Percentiles rank a stretch among this genome's conserved stretches.
phyloP scores from a whole-genome alignment of 2,113 vertebrate genomes.

The Pteronura brasiliensis region DNA sequence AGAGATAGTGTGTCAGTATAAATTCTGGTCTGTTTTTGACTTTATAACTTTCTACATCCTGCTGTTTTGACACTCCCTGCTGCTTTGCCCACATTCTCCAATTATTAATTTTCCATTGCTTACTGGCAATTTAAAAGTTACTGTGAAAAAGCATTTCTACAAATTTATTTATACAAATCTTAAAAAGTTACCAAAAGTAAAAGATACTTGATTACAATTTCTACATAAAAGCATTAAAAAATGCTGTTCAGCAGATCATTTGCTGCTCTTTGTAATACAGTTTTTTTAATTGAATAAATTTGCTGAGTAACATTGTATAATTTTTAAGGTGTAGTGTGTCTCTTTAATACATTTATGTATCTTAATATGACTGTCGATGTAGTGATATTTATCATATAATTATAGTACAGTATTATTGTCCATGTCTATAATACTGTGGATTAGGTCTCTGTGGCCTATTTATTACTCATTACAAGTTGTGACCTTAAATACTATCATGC shows the following conservation, averaged over 20 bases:
- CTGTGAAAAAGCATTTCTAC: neutral
- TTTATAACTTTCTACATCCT: neutral
- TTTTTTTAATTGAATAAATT: neutral
- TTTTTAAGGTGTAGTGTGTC: neutral
- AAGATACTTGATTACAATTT: neutral
- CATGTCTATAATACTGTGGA: neutral
- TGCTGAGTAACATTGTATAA: neutral
- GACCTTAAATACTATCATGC: neutral
- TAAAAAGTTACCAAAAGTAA: slow-evolving; percentile 12
- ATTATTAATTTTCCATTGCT: neutral
- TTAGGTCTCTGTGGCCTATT: neutral
- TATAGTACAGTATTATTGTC: neutral
- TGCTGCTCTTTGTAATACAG: neutral
- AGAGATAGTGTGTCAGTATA: neutral
- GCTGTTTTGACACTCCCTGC: neutral
- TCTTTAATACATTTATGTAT: neutral
- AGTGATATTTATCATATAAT: neutral
- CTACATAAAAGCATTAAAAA: neutral
- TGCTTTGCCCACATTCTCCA: neutral
- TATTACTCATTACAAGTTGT: neutral
- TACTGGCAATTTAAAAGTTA: neutral
- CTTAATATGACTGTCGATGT: neutral
- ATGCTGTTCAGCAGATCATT: neutral
- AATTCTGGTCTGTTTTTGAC: neutral
- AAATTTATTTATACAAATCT: neutral